phyloP scores from a whole-genome alignment of 2,888 invertebrate genomes.

The Microctonus hyperodae region DNA sequence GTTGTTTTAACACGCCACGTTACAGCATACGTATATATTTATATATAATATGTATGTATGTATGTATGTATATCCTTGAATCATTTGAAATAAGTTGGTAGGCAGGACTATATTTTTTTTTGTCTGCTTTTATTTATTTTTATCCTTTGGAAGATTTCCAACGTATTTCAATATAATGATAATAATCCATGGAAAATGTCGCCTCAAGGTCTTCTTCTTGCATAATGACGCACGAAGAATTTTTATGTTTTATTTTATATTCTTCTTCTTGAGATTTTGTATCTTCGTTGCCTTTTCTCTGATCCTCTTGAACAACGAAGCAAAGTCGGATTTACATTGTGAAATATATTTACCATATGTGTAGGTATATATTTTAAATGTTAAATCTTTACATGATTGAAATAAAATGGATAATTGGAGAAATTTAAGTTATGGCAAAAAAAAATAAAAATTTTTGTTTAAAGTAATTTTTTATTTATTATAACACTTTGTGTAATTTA shows the following conservation, averaged over 20 bases:
- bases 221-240: slow-evolving; percentile 3
- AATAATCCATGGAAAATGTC: neutral
- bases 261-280: neutral
- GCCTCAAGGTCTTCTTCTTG: slow-evolving; percentile 2
- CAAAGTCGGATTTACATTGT: neutral
- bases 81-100: slow-evolving; percentile 31
- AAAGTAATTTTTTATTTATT: too few relatives aligned
- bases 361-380: neutral
- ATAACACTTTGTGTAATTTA: too few relatives aligned
- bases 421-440: too few relatives aligned
- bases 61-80: too few relatives aligned
- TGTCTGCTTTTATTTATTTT: neutral
- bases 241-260: neutral
- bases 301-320: neutral
- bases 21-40: too few relatives aligned
- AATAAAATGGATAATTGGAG: neutral
- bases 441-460: too few relatives aligned
- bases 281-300: neutral
- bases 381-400: neutral
- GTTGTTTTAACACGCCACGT: too few relatives aligned
- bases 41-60: too few relatives aligned
- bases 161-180: slow-evolving; percentile 40
- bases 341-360: neutral
- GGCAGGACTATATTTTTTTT: slow-evolving; percentile 34
- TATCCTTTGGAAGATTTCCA: slow-evolving; percentile 37